Evolutionary conservation across 2,888 invertebrate species (phyloP).

Genomic region (Malthinus flaveolus): DNA sequence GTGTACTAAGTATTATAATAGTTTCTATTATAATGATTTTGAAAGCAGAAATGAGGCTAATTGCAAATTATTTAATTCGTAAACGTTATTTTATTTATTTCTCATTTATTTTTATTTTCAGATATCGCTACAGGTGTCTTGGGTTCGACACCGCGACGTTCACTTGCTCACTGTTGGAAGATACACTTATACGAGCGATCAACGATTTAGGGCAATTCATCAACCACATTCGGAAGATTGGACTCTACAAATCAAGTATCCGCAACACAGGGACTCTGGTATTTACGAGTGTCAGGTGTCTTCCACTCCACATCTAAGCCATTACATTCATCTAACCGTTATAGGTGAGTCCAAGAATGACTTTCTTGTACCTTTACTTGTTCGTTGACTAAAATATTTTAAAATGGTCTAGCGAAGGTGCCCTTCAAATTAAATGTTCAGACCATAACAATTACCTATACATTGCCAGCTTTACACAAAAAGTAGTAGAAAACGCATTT

Average conservation of each 20-base stretch:
- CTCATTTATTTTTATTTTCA: constrained; percentile 44
- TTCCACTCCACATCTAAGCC: constrained; percentile 90
- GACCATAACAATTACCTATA: too few relatives aligned
- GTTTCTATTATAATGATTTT: too few relatives aligned
- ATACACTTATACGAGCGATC: constrained; percentile 91
- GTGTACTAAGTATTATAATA: too few relatives aligned
- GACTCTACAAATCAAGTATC: constrained; percentile 90
- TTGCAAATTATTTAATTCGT: too few relatives aligned
- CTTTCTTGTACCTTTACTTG: too few relatives aligned
- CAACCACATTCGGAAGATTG: constrained; percentile 86
- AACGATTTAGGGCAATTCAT: constrained; percentile 86
- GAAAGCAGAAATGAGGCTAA: too few relatives aligned
- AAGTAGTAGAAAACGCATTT: too few relatives aligned
- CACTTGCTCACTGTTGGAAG: constrained; percentile 87
- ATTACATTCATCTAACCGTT: constrained; percentile 87
- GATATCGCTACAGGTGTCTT: constrained; percentile 83
- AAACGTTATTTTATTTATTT: too few relatives aligned
- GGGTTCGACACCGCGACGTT: constrained; percentile 89
- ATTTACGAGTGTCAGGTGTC: constrained; percentile 95
- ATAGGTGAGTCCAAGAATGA: constrained; percentile 82
- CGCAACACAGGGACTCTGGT: constrained; percentile 86
- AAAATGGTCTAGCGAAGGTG: too few relatives aligned
- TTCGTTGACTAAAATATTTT: too few relatives aligned
- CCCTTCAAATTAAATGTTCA: too few relatives aligned
- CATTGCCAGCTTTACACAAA: too few relatives aligned